A percentile compares a stretch with the other conserved stretches of the same genome.
These are phyloP conservation scores for Hexactinellida sp. DNA, from an alignment of 37 sponge, comb jelly and placozoan genomes.

Conservation along the genomic window DNA sequence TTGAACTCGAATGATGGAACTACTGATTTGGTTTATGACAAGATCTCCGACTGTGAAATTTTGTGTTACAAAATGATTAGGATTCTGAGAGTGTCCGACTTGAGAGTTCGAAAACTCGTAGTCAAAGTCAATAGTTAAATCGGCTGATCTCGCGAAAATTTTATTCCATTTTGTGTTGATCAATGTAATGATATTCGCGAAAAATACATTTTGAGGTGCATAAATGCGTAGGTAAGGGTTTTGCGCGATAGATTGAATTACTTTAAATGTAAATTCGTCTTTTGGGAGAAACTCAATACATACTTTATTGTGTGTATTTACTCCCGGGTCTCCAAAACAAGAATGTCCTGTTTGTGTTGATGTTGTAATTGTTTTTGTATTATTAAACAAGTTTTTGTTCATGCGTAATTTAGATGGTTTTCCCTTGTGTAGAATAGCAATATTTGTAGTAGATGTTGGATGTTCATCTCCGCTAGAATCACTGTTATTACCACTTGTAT, in stretches of 20 bases:
- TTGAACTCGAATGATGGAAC: neutral
- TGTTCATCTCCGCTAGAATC: neutral
- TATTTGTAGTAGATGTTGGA: slow-evolving; percentile 4
- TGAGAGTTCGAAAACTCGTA: neutral
- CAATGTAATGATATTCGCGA: neutral
- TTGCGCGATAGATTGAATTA: neutral
- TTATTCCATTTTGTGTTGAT: slow-evolving; percentile 1
- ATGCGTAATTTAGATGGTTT: neutral
- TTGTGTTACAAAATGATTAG: neutral
- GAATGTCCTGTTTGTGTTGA: neutral
- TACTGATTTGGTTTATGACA: neutral
- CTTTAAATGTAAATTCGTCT: neutral
- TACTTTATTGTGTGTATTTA: neutral
- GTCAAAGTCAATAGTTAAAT: neutral
- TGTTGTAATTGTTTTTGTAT: neutral
- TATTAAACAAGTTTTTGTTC: neutral
- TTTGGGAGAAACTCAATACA: neutral
- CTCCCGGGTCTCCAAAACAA: neutral
- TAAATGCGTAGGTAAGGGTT: neutral
- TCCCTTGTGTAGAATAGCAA: neutral
- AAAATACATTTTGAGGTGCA: neutral
- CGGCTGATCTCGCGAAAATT: neutral
- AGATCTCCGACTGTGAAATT: neutral
- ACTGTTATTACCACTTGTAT: neutral
- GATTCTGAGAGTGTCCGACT: neutral